Percentiles rank a stretch among this genome's conserved stretches.
Conservation (phyloP, 2,888 invertebrate genomes). For the Ichneumoninae sp. region DNA sequence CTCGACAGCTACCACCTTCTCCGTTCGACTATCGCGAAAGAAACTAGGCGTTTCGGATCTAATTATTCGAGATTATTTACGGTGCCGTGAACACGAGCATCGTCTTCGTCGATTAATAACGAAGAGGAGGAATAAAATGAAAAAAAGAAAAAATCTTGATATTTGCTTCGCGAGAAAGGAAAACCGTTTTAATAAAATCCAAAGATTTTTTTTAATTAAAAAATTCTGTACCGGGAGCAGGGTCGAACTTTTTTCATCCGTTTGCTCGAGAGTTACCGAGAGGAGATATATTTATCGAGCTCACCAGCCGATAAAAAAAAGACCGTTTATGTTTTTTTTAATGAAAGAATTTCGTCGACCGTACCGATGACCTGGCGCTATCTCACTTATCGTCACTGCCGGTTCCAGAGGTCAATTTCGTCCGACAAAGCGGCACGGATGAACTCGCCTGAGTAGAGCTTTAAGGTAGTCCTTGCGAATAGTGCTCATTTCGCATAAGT, state of each 20-base stretch:
- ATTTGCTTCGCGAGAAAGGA: background rate
- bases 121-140: background rate
- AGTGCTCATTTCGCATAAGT: no score
- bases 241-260: background rate
- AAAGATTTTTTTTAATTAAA: background rate
- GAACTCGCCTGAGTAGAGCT: slow-evolving; percentile 5
- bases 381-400: slow-evolving; percentile 49
- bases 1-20: background rate
- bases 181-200: background rate
- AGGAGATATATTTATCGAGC: background rate
- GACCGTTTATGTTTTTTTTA: background rate
- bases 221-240: background rate
- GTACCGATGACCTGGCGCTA: background rate
- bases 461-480: background rate
- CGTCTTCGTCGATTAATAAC: background rate
- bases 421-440: slow-evolving; percentile 2
- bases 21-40: background rate
- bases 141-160: background rate
- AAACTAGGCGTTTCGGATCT: background rate
- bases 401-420: slow-evolving; percentile 47
- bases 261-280: background rate
- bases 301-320: background rate
- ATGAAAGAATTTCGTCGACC: slow-evolving; percentile 25
- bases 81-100: background rate
- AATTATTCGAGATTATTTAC: background rate